Evolutionary conservation across 2,797 vertebrate species (phyloP).

Genomic region (Sternarchorhynchus goeldii): DNA sequence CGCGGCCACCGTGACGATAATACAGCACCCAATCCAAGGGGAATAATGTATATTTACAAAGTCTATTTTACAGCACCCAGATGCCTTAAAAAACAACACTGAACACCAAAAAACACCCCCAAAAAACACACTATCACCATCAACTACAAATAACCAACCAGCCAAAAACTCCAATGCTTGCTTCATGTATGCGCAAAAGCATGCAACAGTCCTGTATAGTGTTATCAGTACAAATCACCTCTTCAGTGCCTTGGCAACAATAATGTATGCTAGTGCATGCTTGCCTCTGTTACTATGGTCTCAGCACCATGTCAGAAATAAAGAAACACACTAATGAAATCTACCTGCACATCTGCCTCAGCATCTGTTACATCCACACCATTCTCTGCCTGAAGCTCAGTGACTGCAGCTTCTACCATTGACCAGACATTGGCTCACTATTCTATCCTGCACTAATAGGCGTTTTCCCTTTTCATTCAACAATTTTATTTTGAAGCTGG

Average conservation of each 20-base stretch:
- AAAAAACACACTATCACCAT: too few relatives aligned
- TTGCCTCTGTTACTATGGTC: background rate
- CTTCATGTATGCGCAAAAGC: background rate
- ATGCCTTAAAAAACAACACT: background rate
- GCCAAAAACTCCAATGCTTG: too few relatives aligned
- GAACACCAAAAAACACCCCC: too few relatives aligned
- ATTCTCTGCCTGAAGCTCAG: slow-evolving; percentile 3
- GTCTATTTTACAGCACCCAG: background rate
- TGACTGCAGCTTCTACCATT: background rate
- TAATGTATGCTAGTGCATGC: slow-evolving; percentile 9
- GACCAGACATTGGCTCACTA: background rate
- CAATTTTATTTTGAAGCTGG: slow-evolving; percentile 52
- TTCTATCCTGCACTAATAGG: slow-evolving; percentile 18
- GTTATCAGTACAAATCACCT: background rate
- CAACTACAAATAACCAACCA: too few relatives aligned
- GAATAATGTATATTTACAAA: slow-evolving; percentile 25
- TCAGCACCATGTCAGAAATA: slow-evolving; percentile 19
- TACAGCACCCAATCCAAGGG: background rate
- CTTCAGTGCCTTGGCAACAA: background rate
- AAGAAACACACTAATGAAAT: slow-evolving; percentile 17
- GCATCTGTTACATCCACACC: slow-evolving; percentile 5
- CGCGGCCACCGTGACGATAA: too few relatives aligned
- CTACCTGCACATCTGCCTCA: slow-evolving; percentile 21
- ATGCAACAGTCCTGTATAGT: background rate
- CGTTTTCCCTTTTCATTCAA: slow-evolving; percentile 44